Percentiles rank a stretch among this genome's conserved stretches.
phyloP scores from a whole-genome alignment of 2,888 invertebrate genomes.

The Melanophora roralis region DNA sequence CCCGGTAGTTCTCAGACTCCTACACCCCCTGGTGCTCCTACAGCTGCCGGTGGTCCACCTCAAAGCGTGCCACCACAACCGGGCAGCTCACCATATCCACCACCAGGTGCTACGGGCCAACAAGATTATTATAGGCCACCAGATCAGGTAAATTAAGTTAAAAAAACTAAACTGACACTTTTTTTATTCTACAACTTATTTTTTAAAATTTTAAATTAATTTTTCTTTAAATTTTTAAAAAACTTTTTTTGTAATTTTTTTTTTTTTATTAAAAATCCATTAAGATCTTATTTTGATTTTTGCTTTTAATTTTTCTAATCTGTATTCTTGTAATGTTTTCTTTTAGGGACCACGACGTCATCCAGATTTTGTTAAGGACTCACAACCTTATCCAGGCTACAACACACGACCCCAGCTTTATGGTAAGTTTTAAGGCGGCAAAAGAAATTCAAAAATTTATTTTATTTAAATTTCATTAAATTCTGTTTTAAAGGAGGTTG shows the following conservation, averaged over 20 bases:
- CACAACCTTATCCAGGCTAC: conserved; percentile 82
- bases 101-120: conserved; percentile 78
- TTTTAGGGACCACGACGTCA: conserved; percentile 83
- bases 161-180: no score
- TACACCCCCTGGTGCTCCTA: conserved; percentile 75
- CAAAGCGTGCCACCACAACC: conserved; percentile 77
- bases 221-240: not conserved
- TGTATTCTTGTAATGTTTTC: no score
- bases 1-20: conserved; percentile 79
- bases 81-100: conserved; percentile 74
- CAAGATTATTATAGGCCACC: conserved; percentile 80
- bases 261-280: no score
- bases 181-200: no score
- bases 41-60: conserved; percentile 70
- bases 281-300: no score
- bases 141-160: conserved; percentile 72
- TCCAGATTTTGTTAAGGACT: conserved; percentile 89
- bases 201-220: no score
- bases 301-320: no score
- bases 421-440: conserved; percentile 77
- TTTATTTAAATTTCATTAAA: no score
- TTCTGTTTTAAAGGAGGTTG: conserved; percentile 78
- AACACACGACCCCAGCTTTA: conserved; percentile 83
- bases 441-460: not conserved
- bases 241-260: not conserved